Evolutionary conservation across 2,797 vertebrate species (phyloP), one percentile per base, ranked within the genome.

Genomic region (Cryptoprocta ferox): DNA sequence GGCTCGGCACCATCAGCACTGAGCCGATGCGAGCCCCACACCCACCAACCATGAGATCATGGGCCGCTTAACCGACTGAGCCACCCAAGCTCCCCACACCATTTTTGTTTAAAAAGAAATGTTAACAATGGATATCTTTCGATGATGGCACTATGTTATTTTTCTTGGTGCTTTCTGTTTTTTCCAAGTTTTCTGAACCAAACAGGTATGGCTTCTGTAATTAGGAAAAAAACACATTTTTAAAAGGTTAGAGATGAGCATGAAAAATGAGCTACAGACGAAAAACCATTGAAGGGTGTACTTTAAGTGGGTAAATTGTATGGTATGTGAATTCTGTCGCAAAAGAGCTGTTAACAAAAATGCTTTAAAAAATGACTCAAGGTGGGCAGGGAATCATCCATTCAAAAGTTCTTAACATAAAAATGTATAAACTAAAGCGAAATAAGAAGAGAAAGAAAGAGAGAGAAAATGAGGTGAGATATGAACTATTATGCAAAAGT

Each of bases 161-260:
- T 91, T 95, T 85, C 63, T 59, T 48, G 68, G 19, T 80, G n/a
- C 48, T 75, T 82, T 73, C 81, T 98, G 30, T 42, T 78, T 90
- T 45, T 88, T 37, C 26, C n/a, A 63, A 85, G 39, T 37, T 86
- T 90, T 79, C 53, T 84, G 39, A 87, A 75, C 10, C 35, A 42
- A 95, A 86, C 42, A 89, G 26, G 66, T 35, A 76, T 85, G 59
- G 68, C 11, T 65, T 82, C 30, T 7, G 10, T 61, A 92, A 96
- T 92, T 75, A 90, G 76, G 76, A 42, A 89, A 90, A 90, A 85
- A 53, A 18, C 4, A n/a, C 11, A 56, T 42, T 83, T 79, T n/a
- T 59, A 42, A 88, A 92, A 89, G 82, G 73, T 89, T 88, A 87
- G 50, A 80, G 82, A 88, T 85, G 66, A 95, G 16, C 45, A 79